These are phyloP conservation scores for Hoplostethus atlanticus DNA, from an alignment of 2,797 vertebrate species.

Conservation along the genomic window DNA sequence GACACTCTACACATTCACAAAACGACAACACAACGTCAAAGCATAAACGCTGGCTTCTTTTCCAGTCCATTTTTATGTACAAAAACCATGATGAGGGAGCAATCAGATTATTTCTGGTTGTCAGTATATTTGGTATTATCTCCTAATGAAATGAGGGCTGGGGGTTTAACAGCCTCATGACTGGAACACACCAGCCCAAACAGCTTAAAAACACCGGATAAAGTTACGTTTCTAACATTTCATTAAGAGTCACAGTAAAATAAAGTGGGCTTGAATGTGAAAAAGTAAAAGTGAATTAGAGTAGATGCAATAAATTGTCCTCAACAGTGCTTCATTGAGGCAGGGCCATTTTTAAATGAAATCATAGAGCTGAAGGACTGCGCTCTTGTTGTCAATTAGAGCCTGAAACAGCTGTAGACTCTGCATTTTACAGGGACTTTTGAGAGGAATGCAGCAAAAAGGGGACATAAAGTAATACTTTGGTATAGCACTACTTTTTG, in stretches of 20 bases:
- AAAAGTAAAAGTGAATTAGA: not conserved
- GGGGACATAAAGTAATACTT: not conserved
- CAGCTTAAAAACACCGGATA: not conserved
- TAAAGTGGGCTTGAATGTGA: not conserved
- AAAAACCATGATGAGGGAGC: not conserved
- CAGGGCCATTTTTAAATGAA: not conserved
- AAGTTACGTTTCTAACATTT: not conserved
- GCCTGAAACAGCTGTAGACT: constrained; percentile 2
- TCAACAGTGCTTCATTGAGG: not conserved
- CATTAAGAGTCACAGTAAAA: constrained; percentile 1
- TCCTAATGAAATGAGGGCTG: too few species aligned
- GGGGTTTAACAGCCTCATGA: too few species aligned
- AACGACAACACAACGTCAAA: not conserved
- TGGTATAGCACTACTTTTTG: not conserved
- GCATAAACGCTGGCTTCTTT: not conserved
- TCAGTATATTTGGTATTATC: not conserved
- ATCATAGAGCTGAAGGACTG: constrained; percentile 1
- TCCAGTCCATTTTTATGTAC: not conserved
- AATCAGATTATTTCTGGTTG: not conserved
- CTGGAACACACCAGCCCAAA: not conserved
- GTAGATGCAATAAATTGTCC: not conserved
- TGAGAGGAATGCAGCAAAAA: constrained; percentile 4
- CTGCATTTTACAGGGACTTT: not conserved
- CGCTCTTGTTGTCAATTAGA: constrained; percentile 34
- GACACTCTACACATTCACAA: constrained; percentile 57